phyloP scores from a whole-genome alignment of 2,888 invertebrate genomes.

The Clistopyga incitator region DNA sequence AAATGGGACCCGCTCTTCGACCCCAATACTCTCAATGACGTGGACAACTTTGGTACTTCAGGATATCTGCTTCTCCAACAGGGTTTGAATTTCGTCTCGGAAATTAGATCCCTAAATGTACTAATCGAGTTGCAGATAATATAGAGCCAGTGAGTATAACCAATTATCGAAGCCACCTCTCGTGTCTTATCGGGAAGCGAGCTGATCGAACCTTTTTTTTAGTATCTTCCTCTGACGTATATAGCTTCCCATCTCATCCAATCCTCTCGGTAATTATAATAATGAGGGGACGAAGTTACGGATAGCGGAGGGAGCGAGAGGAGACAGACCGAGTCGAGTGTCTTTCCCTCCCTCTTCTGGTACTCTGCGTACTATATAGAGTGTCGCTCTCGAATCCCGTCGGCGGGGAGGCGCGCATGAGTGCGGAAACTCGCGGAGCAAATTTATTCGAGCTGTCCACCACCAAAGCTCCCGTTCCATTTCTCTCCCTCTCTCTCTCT shows the following conservation, averaged over 20 bases:
- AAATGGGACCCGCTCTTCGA: too few species aligned
- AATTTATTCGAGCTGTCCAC: slow-evolving; percentile 64
- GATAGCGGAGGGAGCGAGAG: slow-evolving; percentile 1
- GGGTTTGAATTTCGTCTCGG: not conserved
- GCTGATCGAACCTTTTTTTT: slow-evolving; percentile 2
- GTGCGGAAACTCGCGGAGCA: slow-evolving; percentile 24
- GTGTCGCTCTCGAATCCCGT: slow-evolving; percentile 8
- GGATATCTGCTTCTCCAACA: too few species aligned
- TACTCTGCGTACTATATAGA: not conserved
- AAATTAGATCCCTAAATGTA: not conserved
- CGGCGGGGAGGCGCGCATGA: not conserved
- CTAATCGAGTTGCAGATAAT: not conserved
- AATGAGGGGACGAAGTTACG: slow-evolving; percentile 26
- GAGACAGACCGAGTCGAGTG: slow-evolving; percentile 26
- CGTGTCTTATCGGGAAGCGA: not conserved
- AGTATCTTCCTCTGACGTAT: not conserved
- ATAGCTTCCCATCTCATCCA: slow-evolving; percentile 15
- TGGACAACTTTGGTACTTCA: too few species aligned
- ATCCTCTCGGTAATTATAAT: slow-evolving; percentile 39
- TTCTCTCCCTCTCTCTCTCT: slow-evolving; percentile 37
- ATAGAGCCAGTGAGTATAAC: slow-evolving; percentile 10
- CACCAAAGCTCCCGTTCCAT: slow-evolving; percentile 15
- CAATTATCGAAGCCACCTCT: not conserved
- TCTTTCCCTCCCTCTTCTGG: not conserved
- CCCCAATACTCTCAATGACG: too few species aligned